Evolutionary conservation across 2,888 invertebrate species (phyloP).

Genomic region (Masnerella sp.): DNA sequence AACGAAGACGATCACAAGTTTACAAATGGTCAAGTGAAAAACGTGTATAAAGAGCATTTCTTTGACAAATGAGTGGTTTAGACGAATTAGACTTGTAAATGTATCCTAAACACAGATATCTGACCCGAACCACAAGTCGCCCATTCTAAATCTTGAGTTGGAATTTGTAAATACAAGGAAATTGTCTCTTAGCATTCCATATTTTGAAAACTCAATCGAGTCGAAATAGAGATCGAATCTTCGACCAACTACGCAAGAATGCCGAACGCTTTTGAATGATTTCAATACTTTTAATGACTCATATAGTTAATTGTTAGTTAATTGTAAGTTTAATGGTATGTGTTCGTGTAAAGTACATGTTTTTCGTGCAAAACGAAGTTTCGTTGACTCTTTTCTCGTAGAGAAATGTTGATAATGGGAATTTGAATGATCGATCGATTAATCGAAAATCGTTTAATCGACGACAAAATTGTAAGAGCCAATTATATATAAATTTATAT

Average conservation of each 20-base stretch:
- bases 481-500: too few relatives aligned
- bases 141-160: slow-evolving; percentile 27
- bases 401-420: slow-evolving; percentile 16
- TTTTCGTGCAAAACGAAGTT: slow-evolving; percentile 45
- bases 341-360: slow-evolving; percentile 57
- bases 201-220: slow-evolving; percentile 18
- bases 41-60: slow-evolving; percentile 35
- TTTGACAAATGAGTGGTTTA: slow-evolving; percentile 20
- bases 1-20: slow-evolving; percentile 31
- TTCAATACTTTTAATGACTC: slow-evolving; percentile 23
- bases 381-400: slow-evolving; percentile 37
- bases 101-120: slow-evolving; percentile 19
- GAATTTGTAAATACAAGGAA: slow-evolving; percentile 32
- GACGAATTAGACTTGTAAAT: slow-evolving; percentile 40
- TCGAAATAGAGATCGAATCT: slow-evolving; percentile 33
- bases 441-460: not conserved
- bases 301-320: slow-evolving; percentile 34
- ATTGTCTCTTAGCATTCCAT: slow-evolving; percentile 34
- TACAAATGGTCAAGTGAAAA: slow-evolving; percentile 31
- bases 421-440: not conserved
- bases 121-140: slow-evolving; percentile 14
- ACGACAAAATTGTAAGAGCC: too few relatives aligned
- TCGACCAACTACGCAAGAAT: slow-evolving; percentile 11
- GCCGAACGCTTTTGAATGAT: slow-evolving; percentile 4
- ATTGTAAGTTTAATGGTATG: slow-evolving; percentile 42